phyloP scores from a whole-genome alignment of 2,113 vertebrate genomes.

The Anseranas semipalmata region DNA sequence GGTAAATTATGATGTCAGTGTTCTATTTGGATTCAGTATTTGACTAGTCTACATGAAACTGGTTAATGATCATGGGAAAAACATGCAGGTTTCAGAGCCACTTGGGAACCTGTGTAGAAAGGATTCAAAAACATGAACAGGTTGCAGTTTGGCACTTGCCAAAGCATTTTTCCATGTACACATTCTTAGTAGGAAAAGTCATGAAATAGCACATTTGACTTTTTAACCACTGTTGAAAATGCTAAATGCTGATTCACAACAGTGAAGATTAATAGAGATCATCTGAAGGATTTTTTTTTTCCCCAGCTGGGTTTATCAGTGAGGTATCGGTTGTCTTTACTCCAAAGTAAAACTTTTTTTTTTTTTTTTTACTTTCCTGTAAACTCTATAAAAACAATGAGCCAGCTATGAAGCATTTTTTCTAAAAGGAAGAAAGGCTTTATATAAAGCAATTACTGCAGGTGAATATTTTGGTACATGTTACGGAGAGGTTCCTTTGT shows the following conservation, averaged over 20 bases:
- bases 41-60: background rate
- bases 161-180: background rate
- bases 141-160: background rate
- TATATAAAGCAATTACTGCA: background rate
- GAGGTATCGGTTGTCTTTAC: background rate
- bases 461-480: background rate
- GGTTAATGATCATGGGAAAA: background rate
- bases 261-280: background rate
- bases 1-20: background rate
- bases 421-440: background rate
- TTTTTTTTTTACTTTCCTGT: background rate
- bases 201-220: background rate
- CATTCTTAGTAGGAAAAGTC: background rate
- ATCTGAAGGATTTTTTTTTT: too few relatives aligned
- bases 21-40: background rate
- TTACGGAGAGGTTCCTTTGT: background rate
- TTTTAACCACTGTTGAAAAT: too few relatives aligned
- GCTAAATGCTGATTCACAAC: background rate
- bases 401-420: background rate
- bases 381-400: background rate
- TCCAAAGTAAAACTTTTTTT: background rate
- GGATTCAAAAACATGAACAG: background rate
- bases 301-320: background rate
- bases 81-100: background rate
- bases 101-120: background rate